These are phyloP conservation scores for Drosophila jambulina DNA, from an alignment of 1,140 invertebrate genomes.

Conservation along the genomic window DNA sequence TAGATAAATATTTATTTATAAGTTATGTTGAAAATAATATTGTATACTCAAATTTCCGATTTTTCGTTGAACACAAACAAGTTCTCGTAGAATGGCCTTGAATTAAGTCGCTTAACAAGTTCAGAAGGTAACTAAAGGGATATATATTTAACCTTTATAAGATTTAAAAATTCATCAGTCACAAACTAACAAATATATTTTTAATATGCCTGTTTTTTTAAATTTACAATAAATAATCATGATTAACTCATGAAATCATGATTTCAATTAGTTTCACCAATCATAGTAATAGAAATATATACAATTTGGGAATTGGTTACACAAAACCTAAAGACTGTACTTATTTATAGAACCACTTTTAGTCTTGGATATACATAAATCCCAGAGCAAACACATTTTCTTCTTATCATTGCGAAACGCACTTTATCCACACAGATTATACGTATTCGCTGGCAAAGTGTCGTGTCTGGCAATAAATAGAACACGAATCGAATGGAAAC, in stretches of 20 bases:
- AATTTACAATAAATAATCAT: not conserved
- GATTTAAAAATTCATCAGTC: too few species aligned
- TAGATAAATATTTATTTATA: too few species aligned
- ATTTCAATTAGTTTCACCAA: not conserved
- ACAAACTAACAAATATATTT: too few species aligned
- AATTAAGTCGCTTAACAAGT: not conserved
- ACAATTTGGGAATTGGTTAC: not conserved
- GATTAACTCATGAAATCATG: not conserved
- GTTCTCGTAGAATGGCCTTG: not conserved
- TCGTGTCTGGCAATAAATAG: conserved; percentile 56
- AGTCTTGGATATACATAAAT: not conserved
- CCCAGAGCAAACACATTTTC: not conserved
- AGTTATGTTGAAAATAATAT: not conserved
- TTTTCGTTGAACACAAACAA: not conserved
- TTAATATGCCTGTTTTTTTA: too few species aligned
- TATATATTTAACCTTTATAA: too few species aligned
- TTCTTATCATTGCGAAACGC: conserved; percentile 27
- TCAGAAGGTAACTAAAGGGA: too few species aligned
- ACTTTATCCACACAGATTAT: conserved; percentile 35
- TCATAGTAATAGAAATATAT: not conserved
- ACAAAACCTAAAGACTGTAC: not conserved
- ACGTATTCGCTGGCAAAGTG: conserved; percentile 31
- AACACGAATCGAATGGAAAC: conserved; percentile 49
- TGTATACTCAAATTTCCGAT: not conserved
- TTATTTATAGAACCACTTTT: not conserved